Conservation (phyloP, 2,113 vertebrate genomes). For the Sturnira hondurensis region DNA sequence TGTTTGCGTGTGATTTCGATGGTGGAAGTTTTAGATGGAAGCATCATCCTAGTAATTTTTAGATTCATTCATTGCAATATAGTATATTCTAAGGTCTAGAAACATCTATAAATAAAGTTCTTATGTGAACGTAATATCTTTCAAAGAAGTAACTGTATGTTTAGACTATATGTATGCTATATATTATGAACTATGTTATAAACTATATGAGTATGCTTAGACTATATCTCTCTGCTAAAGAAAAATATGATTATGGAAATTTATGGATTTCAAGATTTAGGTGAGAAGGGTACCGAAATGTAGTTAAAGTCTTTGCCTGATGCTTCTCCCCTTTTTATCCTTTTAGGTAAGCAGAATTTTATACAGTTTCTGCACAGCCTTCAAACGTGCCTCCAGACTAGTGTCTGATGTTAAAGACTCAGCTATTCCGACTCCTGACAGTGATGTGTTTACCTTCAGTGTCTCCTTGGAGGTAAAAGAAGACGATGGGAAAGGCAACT, state of each 20-base stretch:
- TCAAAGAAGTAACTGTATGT: background rate
- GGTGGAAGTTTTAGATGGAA: background rate
- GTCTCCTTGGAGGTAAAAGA: slow-evolving; percentile 96
- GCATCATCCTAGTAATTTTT: background rate
- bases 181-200: background rate
- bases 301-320: slow-evolving; percentile 42
- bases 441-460: slow-evolving; percentile 93
- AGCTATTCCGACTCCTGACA: slow-evolving; percentile 85
- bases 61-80: background rate
- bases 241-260: background rate
- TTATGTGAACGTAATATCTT: slow-evolving; percentile 30
- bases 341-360: slow-evolving; percentile 96
- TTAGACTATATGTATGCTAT: background rate
- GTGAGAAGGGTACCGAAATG: background rate
- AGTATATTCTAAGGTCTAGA: background rate
- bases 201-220: background rate
- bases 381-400: slow-evolving; percentile 92
- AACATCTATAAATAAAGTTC: background rate
- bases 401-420: slow-evolving; percentile 87
- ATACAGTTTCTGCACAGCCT: slow-evolving; percentile 96
- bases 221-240: background rate
- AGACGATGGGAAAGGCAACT: slow-evolving; percentile 98
- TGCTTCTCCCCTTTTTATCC: slow-evolving; percentile 18
- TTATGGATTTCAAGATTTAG: background rate
- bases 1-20: background rate